These are phyloP conservation scores for Imbricaverruca yamaguchii DNA, from an alignment of 2,888 invertebrate genomes.

Conservation along the genomic window DNA sequence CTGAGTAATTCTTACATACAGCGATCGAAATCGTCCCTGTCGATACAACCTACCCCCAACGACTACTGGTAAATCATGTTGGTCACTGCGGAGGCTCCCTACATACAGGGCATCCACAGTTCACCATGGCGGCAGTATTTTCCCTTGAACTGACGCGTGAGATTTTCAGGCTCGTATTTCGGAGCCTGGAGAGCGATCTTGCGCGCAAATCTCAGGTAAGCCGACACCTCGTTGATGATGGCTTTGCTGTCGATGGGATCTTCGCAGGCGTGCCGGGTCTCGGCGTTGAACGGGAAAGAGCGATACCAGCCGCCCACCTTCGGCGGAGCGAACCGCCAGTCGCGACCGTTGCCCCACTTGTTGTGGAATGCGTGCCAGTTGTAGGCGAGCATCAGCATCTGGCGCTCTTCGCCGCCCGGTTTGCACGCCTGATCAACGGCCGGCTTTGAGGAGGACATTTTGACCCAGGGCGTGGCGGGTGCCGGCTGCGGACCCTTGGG, in stretches of 20 bases:
- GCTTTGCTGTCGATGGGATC: constrained; percentile 26
- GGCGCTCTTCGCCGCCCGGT: not conserved
- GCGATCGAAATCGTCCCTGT: too few relatives aligned
- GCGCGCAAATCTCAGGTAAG: not conserved
- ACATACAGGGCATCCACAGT: constrained; percentile 10
- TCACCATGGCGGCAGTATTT: constrained; percentile 4
- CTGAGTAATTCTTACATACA: too few relatives aligned
- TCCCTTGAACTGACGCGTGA: not conserved
- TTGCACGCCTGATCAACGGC: not conserved
- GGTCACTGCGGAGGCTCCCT: not conserved
- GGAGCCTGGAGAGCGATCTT: not conserved
- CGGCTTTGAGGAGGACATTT: not conserved
- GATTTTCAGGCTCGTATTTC: not conserved
- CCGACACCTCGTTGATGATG: constrained; percentile 11
- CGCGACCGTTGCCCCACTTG: constrained; percentile 66
- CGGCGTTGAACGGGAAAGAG: constrained; percentile 56
- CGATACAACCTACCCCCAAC: too few relatives aligned
- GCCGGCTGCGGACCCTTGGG: constrained; percentile 15
- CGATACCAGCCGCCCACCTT: constrained; percentile 68
- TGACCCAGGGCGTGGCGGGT: not conserved
- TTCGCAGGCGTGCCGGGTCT: constrained; percentile 34
- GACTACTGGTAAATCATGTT: too few relatives aligned
- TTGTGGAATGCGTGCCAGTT: constrained; percentile 39
- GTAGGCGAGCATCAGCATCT: constrained; percentile 15
- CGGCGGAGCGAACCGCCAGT: constrained; percentile 50